These are phyloP conservation scores for Engystomops pustulosus DNA, from an alignment of 2,113 vertebrate species.

Conservation along the genomic window DNA sequence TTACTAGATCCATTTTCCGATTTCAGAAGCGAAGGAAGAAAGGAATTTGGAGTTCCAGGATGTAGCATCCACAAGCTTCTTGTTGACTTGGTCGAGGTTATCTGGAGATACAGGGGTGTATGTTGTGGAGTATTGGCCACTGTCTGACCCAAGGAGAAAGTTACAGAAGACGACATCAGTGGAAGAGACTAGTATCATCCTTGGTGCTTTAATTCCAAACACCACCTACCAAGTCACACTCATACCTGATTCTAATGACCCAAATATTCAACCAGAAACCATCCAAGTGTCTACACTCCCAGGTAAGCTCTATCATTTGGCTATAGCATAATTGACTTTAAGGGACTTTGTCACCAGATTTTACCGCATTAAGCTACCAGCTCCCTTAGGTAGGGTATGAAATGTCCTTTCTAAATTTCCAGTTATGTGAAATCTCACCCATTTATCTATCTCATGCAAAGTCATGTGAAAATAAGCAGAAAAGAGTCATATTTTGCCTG, in stretches of 20 bases:
- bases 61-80: slow-evolving; percentile 79
- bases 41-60: slow-evolving; percentile 79
- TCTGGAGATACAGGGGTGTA: slow-evolving; percentile 71
- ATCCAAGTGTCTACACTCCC: slow-evolving; percentile 81
- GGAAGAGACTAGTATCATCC: slow-evolving; percentile 70
- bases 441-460: too few species aligned
- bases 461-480: too few species aligned
- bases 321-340: too few species aligned
- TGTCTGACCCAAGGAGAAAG: slow-evolving; percentile 7
- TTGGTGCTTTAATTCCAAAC: slow-evolving; percentile 77
- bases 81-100: slow-evolving; percentile 82
- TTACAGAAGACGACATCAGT: slow-evolving; percentile 73
- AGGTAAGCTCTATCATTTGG: too few species aligned
- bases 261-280: slow-evolving; percentile 72
- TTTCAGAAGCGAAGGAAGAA: slow-evolving; percentile 81
- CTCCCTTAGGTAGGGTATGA: too few species aligned
- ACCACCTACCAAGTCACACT: slow-evolving; percentile 85
- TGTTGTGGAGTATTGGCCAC: slow-evolving; percentile 76
- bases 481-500: too few species aligned
- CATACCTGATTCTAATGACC: slow-evolving; percentile 80
- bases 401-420: too few species aligned
- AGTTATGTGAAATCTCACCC: too few species aligned
- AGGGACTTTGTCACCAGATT: too few species aligned
- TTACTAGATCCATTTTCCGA: neutral
- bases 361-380: too few species aligned